Percentiles rank a stretch among this genome's conserved stretches.
Evolutionary conservation across 2,888 invertebrate genomes (phyloP).

Genomic region (Serripes groenlandicus): DNA sequence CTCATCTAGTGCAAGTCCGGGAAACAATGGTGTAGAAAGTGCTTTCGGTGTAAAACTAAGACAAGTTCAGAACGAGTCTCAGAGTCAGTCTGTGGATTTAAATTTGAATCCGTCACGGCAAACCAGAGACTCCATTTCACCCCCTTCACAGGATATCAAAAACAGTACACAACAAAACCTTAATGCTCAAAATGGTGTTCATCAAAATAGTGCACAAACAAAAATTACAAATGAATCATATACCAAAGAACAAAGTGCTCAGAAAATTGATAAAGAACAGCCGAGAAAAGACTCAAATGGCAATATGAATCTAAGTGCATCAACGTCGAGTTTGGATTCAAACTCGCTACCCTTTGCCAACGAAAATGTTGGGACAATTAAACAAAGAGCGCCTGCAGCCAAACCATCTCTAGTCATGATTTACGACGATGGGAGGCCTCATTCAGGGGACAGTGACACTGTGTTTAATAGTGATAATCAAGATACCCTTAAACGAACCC

Average conservation of each 20-base stretch:
- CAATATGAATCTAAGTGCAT: constrained; percentile 76
- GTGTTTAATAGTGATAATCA: constrained; percentile 68
- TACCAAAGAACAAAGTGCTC: constrained; percentile 43
- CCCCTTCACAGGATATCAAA: neutral
- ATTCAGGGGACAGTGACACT: constrained; percentile 22
- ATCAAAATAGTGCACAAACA: constrained; percentile 33
- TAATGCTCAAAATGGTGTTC: constrained; percentile 68
- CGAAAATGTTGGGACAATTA: constrained; percentile 99
- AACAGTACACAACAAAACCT: constrained; percentile 13
- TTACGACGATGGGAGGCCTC: constrained; percentile 68
- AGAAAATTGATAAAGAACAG: constrained; percentile 41
- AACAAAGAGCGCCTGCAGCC: constrained; percentile 89
- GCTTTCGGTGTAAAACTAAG: constrained; percentile 70
- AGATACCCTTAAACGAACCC: constrained; percentile 64
- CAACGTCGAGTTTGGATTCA: constrained; percentile 95
- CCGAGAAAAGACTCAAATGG: constrained; percentile 67
- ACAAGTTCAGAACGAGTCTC: constrained; percentile 59
- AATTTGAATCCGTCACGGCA: constrained; percentile 35
- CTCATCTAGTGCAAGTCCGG: constrained; percentile 56
- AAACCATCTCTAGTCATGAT: constrained; percentile 82
- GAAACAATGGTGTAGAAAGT: constrained; percentile 58
- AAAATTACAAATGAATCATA: constrained; percentile 27
- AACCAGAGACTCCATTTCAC: neutral
- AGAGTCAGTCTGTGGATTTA: constrained; percentile 51
- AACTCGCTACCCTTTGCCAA: constrained; percentile 96